phyloP scores from a whole-genome alignment of 2,888 invertebrate species.

The Callimorpha dominula region DNA sequence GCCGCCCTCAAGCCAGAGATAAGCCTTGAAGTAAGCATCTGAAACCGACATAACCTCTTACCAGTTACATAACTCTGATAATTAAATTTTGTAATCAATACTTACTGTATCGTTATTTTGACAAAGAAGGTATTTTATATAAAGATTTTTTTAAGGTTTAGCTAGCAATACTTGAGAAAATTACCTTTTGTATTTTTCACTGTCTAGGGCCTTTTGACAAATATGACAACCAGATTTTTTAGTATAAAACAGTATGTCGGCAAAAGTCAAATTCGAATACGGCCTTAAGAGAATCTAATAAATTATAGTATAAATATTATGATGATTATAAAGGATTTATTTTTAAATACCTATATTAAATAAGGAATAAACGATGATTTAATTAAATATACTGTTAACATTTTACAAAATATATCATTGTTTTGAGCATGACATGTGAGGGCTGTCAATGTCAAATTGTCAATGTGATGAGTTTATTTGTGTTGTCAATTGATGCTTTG shows the following conservation, averaged over 20 bases:
- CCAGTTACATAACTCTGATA: conserved; percentile 68
- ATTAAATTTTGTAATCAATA: conserved; percentile 32
- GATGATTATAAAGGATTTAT: not conserved
- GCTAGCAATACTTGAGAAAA: conserved; percentile 28
- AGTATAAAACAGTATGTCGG: not conserved
- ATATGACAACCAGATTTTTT: conserved; percentile 47
- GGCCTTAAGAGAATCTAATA: not conserved
- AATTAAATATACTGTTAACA: not conserved
- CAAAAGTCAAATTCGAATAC: not conserved
- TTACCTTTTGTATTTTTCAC: conserved; percentile 61
- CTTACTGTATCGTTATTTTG: conserved; percentile 10
- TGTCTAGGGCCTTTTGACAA: conserved; percentile 59
- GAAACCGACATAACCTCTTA: conserved; percentile 77
- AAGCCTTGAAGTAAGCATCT: conserved; percentile 86
- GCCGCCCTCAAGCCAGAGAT: conserved; percentile 83
- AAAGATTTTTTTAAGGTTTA: conserved; percentile 10
- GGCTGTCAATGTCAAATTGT: not conserved
- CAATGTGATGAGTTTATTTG: not conserved
- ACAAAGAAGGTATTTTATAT: not conserved
- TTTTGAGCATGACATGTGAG: too few relatives aligned
- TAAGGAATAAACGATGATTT: not conserved
- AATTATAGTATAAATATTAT: too few relatives aligned
- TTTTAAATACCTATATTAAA: not conserved
- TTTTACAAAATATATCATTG: not conserved
- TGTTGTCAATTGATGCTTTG: conserved; percentile 14